Base-by-base conservation (phyloP, 2,888 invertebrate species). In the Clivina fossor region DNA sequence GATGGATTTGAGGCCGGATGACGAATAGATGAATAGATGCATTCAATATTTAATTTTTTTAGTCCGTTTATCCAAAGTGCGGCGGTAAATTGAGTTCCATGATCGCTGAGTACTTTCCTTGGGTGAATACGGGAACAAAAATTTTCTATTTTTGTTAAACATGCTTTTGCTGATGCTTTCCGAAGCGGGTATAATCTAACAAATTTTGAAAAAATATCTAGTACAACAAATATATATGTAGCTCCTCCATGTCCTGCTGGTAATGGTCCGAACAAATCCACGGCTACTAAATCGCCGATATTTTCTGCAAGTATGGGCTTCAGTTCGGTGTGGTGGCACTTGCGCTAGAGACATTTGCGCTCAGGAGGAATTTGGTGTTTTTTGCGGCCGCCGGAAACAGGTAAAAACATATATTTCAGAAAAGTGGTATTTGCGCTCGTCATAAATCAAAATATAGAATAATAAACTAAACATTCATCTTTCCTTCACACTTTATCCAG, bases 1-100 rank as follows among this genome's bases (percentile, higher is more conserved):
- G 59, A 58, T 0, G 60, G 63, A 57, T 63, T 63, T 1, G 57
- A 60, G 32, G 60, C 59, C 1, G 64, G 62, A 48, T 63, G 60
- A 5, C 60, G 13, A 8, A 59, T 54, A 1, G 60, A 56, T 9
- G 49, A 53, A 20, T 37, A 38, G 4, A 11, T 18, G 0, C 15
- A n/a, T 24, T 48, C 8, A 5, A 60, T 58, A n/a, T n/a, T n/a
- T n/a, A n/a, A n/a, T n/a, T 13, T 9, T 32, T 24, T 4, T 16
- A 57, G 20, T 2, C 9, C 11, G 3, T 33, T 5, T 7, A 5
- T n/a, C 62, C 63, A 64, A 2, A 24, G 8, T 3, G 22, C 5
- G 8, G 44, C 26, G 0, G 62, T 60, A 30, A 65, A 65, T 22
- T 65, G 65, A 16, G 53, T 35, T 7, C 63, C 61, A 18, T 63